Conservation (phyloP, 53 echinoderm and acorn worm species). For the Astropecten irregularis region DNA sequence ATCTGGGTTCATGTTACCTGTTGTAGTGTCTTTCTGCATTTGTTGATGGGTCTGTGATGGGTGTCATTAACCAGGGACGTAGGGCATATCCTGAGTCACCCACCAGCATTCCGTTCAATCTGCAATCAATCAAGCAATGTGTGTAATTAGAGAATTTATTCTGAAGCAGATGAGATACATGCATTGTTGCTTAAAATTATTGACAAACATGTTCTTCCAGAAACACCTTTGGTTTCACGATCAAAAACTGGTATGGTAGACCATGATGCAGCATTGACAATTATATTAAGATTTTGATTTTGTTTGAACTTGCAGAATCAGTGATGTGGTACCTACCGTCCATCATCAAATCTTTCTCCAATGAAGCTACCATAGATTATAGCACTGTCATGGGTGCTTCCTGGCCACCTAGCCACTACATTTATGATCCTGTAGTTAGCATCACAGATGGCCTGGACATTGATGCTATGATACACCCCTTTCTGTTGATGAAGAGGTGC, state of each 20-base stretch:
- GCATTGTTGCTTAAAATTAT: no score
- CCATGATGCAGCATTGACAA: no score
- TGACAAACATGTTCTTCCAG: no score
- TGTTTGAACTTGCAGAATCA: no score
- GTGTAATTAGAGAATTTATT: no score
- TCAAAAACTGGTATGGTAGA: no score
- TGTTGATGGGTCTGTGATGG: constrained; percentile 20
- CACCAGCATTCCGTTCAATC: constrained; percentile 3
- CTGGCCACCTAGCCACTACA: constrained; percentile 48
- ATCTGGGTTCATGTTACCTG: neutral
- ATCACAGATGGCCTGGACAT: constrained; percentile 39
- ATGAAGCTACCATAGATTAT: neutral
- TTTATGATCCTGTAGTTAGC: constrained; percentile 30
- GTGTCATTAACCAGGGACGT: constrained; percentile 50
- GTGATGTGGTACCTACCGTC: neutral
- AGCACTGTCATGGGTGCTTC: constrained; percentile 38
- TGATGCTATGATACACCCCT: constrained; percentile 37
- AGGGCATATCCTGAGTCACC: constrained; percentile 51
- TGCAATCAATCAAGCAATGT: no score
- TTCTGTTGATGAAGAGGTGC: constrained; percentile 16
- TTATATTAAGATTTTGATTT: no score
- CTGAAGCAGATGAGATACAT: no score
- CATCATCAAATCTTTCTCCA: constrained; percentile 7
- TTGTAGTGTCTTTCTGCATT: constrained; percentile 41
- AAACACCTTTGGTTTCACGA: no score